Evolutionary conservation across 2,797 vertebrate genomes (phyloP).

Genomic region (Poeciliopsis presidionis): DNA sequence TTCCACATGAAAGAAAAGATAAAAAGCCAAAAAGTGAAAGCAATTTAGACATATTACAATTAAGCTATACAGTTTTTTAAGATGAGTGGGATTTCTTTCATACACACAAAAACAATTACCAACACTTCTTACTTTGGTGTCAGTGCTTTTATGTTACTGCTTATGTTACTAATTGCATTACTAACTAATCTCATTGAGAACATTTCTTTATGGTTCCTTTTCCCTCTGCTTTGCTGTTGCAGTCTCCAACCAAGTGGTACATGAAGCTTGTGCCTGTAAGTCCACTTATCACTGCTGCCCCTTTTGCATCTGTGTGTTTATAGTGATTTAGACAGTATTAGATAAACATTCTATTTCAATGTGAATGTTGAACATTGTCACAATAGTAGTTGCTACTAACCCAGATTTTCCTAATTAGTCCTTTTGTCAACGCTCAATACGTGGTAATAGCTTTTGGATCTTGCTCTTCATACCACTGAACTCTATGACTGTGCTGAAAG

Average conservation of each 20-base stretch:
- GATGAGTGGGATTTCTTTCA: conserved; percentile 29
- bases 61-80: conserved; percentile 17
- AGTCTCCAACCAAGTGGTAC: conserved; percentile 99
- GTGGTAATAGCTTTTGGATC: background rate
- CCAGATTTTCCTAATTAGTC: background rate
- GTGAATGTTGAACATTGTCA: background rate
- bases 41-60: conserved; percentile 10
- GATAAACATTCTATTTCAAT: background rate
- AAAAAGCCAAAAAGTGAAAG: background rate
- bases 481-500: background rate
- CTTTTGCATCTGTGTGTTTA: conserved; percentile 48
- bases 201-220: conserved; percentile 71
- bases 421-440: background rate
- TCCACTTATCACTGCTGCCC: conserved; percentile 70
- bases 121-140: conserved; percentile 25
- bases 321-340: conserved; percentile 15
- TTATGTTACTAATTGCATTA: conserved; percentile 56
- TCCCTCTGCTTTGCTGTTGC: conserved; percentile 78
- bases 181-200: conserved; percentile 65
- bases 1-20: background rate
- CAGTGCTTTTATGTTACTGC: conserved; percentile 45
- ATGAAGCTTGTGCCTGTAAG: conserved; percentile 99
- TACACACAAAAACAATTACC: conserved; percentile 2
- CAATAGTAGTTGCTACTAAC: background rate
- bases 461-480: background rate